Percentiles rank a stretch among this genome's conserved stretches.
These are phyloP conservation scores for Sipha flava DNA, from an alignment of 1,140 invertebrate species.

Conservation along the genomic window DNA sequence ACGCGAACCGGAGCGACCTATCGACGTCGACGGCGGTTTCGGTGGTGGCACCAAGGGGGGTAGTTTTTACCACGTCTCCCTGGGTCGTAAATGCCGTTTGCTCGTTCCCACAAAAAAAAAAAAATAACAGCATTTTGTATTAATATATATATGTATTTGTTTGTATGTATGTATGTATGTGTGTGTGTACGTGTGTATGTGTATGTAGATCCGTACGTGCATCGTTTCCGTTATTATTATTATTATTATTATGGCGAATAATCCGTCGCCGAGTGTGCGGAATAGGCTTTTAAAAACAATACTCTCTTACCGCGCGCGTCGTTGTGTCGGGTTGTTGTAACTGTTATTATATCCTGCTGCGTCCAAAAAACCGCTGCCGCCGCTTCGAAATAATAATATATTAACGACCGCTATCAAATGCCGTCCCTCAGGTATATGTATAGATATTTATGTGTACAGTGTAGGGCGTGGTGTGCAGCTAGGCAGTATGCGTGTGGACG, in stretches of 20 bases:
- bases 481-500: not conserved
- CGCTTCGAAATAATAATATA: not conserved
- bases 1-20: no score
- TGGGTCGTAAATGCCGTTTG: not conserved
- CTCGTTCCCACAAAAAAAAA: not conserved
- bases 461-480: not conserved
- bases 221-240: not conserved
- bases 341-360: constrained; percentile 25
- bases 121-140: constrained; percentile 15
- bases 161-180: not conserved
- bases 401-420: not conserved
- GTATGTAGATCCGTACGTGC: not conserved
- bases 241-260: constrained; percentile 21
- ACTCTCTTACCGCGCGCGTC: not conserved
- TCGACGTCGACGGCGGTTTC: no score
- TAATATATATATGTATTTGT: not conserved
- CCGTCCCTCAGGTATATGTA: not conserved
- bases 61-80: not conserved
- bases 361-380: not conserved
- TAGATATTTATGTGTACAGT: not conserved
- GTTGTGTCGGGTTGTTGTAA: constrained; percentile 4
- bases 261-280: constrained; percentile 24
- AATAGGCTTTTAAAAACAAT: constrained; percentile 29
- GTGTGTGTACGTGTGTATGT: not conserved
- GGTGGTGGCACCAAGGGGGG: not conserved